Evolutionary conservation across 2,888 invertebrate genomes (phyloP).

Genomic region (Trilocha varians): DNA sequence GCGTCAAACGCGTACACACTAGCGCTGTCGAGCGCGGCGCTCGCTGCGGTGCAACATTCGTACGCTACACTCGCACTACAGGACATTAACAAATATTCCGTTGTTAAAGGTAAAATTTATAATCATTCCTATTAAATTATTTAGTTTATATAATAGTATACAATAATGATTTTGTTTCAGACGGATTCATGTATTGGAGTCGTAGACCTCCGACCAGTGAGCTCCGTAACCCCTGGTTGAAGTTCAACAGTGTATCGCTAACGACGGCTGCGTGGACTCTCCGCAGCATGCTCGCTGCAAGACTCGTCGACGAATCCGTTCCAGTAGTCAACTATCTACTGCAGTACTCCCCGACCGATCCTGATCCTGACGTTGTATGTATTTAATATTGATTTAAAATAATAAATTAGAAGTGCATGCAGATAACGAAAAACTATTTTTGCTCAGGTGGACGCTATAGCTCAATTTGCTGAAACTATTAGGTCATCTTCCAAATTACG

Average conservation of each 20-base stretch:
- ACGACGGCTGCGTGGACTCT: conserved; percentile 93
- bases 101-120: too few species aligned
- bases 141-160: neutral
- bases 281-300: conserved; percentile 74
- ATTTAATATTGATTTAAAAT: too few species aligned
- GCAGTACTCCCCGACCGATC: conserved; percentile 35
- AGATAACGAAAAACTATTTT: neutral
- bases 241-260: conserved; percentile 63
- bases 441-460: conserved; percentile 59
- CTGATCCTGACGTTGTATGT: conserved; percentile 57
- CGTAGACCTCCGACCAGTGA: conserved; percentile 42
- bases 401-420: neutral
- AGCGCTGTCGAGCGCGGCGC: conserved; percentile 82
- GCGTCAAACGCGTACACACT: conserved; percentile 80
- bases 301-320: conserved; percentile 42
- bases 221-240: conserved; percentile 61
- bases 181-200: conserved; percentile 49
- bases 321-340: conserved; percentile 53
- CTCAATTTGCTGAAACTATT: conserved; percentile 49
- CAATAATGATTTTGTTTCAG: neutral
- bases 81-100: conserved; percentile 64
- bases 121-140: too few species aligned
- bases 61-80: conserved; percentile 74
- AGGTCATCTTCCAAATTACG: conserved; percentile 49
- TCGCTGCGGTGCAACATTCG: conserved; percentile 83